phyloP scores from a whole-genome alignment of 2,797 vertebrate genomes.

The Percopsis omiscomaycus region DNA sequence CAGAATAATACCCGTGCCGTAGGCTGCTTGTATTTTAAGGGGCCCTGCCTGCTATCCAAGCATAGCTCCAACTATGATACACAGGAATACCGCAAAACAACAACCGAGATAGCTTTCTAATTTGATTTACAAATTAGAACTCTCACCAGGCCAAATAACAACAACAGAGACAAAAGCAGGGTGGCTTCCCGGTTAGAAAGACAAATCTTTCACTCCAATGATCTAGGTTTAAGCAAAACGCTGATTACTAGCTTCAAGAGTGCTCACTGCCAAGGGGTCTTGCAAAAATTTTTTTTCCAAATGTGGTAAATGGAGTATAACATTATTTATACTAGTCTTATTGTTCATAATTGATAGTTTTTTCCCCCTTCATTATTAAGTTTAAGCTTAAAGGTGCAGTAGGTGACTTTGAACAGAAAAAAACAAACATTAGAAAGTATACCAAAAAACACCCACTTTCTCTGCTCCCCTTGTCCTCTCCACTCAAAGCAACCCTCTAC shows the following conservation, averaged over 20 bases:
- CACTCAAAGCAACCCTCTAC: too few relatives aligned
- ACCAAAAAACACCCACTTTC: too few relatives aligned
- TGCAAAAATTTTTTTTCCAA: background rate
- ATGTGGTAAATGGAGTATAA: background rate
- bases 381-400: too few relatives aligned
- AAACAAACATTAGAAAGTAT: too few relatives aligned
- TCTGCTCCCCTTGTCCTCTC: too few relatives aligned
- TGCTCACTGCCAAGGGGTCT: background rate
- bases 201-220: background rate
- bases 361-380: too few relatives aligned
- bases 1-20: conserved; percentile 44
- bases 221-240: background rate
- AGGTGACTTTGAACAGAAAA: too few relatives aligned
- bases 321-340: background rate
- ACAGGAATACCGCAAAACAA: conserved; percentile 17
- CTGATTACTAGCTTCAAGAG: background rate
- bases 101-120: conserved; percentile 2
- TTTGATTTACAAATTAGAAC: background rate
- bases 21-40: conserved; percentile 34
- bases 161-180: background rate
- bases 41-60: conserved; percentile 20
- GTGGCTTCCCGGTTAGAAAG: background rate
- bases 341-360: background rate
- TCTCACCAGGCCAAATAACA: conserved; percentile 1
- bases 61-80: background rate